A percentile compares a stretch with the other conserved stretches of the same genome.
Evolutionary conservation across 2,113 vertebrate species (phyloP).

Genomic region (Beaufortia kweichowensis): DNA sequence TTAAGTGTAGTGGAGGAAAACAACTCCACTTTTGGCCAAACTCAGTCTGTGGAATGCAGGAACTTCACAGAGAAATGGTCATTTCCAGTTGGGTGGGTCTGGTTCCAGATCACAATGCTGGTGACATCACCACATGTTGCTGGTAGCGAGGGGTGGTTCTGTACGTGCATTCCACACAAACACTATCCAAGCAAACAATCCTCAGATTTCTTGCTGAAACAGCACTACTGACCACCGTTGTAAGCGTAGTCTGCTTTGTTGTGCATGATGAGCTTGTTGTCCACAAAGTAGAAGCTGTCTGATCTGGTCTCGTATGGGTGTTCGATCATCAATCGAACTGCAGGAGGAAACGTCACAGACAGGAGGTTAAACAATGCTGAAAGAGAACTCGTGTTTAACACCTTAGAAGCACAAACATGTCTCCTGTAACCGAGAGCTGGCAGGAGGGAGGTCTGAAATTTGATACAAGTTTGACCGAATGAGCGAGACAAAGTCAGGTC

Average conservation of each 20-base stretch:
- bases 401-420: neutral
- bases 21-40: neutral
- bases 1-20: neutral
- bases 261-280: slow-evolving; percentile 99
- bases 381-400: neutral
- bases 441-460: slow-evolving; percentile 14
- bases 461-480: neutral
- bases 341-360: slow-evolving; percentile 5
- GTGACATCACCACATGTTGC: slow-evolving; percentile 8
- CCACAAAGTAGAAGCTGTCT: slow-evolving; percentile 99
- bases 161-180: slow-evolving; percentile 16
- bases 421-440: neutral
- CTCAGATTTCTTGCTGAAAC: neutral
- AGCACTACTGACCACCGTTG: slow-evolving; percentile 87
- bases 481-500: neutral
- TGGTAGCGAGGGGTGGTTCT: neutral
- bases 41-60: neutral
- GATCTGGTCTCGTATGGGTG: slow-evolving; percentile 95
- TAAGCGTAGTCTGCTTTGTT: slow-evolving; percentile 99
- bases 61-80: neutral
- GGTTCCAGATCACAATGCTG: slow-evolving; percentile 15
- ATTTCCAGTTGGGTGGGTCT: slow-evolving; percentile 23
- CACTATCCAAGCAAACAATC: neutral
- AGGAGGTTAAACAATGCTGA: neutral
- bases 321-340: slow-evolving; percentile 94